phyloP scores from a whole-genome alignment of 2,797 vertebrate species.

The Poecilia gillii region DNA sequence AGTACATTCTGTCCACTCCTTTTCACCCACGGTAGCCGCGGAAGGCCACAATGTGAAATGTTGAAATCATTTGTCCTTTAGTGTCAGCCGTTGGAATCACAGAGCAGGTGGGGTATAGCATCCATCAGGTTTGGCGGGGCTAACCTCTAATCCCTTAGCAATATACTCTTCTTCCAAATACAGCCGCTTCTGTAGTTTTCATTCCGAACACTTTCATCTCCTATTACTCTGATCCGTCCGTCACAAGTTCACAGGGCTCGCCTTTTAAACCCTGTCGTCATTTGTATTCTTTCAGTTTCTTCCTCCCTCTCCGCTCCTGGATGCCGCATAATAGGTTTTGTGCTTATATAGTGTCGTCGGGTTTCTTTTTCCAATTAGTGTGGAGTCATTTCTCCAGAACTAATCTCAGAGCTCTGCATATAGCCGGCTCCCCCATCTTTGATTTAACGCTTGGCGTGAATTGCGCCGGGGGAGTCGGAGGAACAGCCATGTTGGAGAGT shows the following conservation, averaged over 20 bases:
- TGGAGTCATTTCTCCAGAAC: conserved; percentile 71
- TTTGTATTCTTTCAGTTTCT: conserved; percentile 72
- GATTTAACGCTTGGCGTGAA: conserved; percentile 74
- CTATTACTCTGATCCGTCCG: conserved; percentile 51
- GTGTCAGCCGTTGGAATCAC: conserved; percentile 38
- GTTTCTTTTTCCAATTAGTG: conserved; percentile 79
- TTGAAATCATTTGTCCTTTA: conserved; percentile 46
- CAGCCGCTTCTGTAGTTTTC: conserved; percentile 41
- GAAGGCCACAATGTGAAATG: conserved; percentile 47
- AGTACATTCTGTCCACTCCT: conserved; percentile 48
- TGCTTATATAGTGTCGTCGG: conserved; percentile 60
- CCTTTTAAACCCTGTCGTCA: conserved; percentile 53
- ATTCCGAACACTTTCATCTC: conserved; percentile 48
- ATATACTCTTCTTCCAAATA: conserved; percentile 37
- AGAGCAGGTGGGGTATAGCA: conserved; percentile 18
- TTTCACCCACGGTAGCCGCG: conserved; percentile 45
- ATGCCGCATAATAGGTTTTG: conserved; percentile 68
- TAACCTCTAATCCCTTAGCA: conserved; percentile 48
- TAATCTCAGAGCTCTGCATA: conserved; percentile 62
- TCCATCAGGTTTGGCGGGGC: conserved; percentile 18
- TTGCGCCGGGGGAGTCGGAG: conserved; percentile 44
- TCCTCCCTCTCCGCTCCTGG: conserved; percentile 47
- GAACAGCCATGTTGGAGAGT: conserved; percentile 64
- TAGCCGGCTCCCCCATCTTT: conserved; percentile 66
- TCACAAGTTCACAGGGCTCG: conserved; percentile 60